Evolutionary conservation across 2,888 invertebrate genomes (phyloP).

Genomic region (Merodon equestris): DNA sequence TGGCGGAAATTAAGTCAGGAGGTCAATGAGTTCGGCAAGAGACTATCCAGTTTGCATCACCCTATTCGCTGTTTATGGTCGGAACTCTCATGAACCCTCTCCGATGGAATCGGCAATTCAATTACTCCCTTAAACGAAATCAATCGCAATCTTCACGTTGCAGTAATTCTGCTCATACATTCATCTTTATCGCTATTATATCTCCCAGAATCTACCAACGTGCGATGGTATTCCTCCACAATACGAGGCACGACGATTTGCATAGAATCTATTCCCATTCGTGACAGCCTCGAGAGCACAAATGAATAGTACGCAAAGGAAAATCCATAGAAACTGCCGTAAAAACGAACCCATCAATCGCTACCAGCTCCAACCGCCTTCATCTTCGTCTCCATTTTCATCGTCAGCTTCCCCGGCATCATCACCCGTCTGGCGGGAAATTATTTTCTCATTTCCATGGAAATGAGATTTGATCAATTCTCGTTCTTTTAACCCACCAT

Average conservation of each 20-base stretch:
- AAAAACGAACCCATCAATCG: conserved; percentile 23
- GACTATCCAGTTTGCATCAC: no score
- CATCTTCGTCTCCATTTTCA: conserved; percentile 7
- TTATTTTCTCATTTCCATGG: conserved; percentile 65
- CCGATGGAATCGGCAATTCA: no score
- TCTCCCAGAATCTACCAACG: conserved; percentile 22
- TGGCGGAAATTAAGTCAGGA: no score
- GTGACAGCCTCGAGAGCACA: conserved; percentile 49
- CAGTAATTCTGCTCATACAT: no score
- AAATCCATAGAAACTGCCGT: conserved; percentile 21
- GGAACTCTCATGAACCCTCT: no score
- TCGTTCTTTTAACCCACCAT: conserved; percentile 20
- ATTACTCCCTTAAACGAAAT: no score
- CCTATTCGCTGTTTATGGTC: no score
- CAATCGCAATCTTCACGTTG: no score
- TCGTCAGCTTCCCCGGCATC: conserved; percentile 5
- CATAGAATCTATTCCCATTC: conserved; percentile 57
- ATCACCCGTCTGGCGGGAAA: conserved; percentile 54
- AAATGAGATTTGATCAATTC: conserved; percentile 65
- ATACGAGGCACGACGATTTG: conserved; percentile 44
- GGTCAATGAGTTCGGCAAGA: no score
- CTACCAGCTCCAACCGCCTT: neutral
- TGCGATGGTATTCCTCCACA: no score
- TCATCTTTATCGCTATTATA: no score
- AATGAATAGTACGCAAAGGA: conserved; percentile 13